Percentiles rank a stretch among this genome's conserved stretches.
Evolutionary conservation across 2,797 vertebrate genomes (phyloP).

Genomic region (Otolemur crassicaudatus): DNA sequence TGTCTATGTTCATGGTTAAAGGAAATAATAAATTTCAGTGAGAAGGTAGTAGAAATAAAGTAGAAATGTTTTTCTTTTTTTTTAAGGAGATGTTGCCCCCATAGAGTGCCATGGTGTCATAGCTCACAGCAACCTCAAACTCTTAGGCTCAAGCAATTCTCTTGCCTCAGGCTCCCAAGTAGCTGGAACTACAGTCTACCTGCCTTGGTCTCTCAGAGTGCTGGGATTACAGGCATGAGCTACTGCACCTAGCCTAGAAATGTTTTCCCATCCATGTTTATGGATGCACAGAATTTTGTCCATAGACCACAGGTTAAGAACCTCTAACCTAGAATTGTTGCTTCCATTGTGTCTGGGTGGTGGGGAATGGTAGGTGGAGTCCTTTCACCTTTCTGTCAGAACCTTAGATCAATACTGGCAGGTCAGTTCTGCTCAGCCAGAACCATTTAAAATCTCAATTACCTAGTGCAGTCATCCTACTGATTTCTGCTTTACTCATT

Average conservation of each 20-base stretch:
- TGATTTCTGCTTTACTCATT: slow-evolving; percentile 72
- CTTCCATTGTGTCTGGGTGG: neutral
- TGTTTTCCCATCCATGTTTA: slow-evolving; percentile 32
- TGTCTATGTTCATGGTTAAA: neutral
- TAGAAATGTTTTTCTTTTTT: neutral
- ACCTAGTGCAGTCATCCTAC: slow-evolving; percentile 47
- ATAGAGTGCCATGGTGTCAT: no score
- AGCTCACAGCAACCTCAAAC: no score
- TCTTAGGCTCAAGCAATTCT: no score
- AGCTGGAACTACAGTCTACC: no score
- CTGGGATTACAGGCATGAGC: no score
- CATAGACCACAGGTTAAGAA: neutral
- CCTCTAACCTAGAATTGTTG: neutral
- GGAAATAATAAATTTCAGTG: slow-evolving; percentile 23
- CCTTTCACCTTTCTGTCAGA: slow-evolving; percentile 15
- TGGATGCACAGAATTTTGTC: neutral
- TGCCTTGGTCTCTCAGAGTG: no score
- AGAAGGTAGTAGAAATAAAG: neutral
- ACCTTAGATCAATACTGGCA: slow-evolving; percentile 58
- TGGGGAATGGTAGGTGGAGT: neutral
- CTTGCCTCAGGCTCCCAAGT: no score
- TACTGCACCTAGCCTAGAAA: neutral
- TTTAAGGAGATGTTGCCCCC: no score
- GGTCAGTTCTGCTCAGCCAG: slow-evolving; percentile 45
- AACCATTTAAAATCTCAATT: slow-evolving; percentile 76